Conservation (phyloP, 2,888 invertebrate species). For the Sesamia inferens region DNA sequence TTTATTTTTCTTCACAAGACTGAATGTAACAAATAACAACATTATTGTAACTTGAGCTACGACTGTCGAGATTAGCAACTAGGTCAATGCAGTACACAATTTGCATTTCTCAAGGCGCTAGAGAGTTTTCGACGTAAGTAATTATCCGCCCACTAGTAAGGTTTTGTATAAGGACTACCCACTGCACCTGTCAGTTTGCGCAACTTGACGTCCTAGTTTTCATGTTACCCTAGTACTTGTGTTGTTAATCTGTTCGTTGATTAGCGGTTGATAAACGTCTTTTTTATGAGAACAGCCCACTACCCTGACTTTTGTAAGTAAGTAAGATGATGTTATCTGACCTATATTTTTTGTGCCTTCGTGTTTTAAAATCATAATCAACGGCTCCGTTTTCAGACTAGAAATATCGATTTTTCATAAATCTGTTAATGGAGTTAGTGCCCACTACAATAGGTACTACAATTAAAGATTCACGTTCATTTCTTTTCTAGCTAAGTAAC, state of each 20-base stretch:
- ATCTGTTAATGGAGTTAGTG: too few relatives aligned
- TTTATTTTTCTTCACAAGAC: conserved; percentile 9
- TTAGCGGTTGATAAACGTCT: conserved; percentile 12
- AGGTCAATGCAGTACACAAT: conserved; percentile 65
- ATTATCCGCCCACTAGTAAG: conserved; percentile 53
- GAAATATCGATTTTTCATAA: too few relatives aligned
- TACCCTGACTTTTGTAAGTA: not conserved
- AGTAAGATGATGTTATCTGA: not conserved
- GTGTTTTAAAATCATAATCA: too few relatives aligned
- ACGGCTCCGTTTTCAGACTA: too few relatives aligned
- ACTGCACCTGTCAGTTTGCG: conserved; percentile 46
- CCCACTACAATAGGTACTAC: too few relatives aligned
- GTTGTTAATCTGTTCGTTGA: conserved; percentile 23
- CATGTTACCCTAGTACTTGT: conserved; percentile 45
- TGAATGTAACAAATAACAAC: conserved; percentile 22
- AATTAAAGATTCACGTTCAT: too few relatives aligned
- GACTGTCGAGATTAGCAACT: conserved; percentile 59
- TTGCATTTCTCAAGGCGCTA: conserved; percentile 62
- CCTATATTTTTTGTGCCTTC: not conserved
- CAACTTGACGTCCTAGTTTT: conserved; percentile 50
- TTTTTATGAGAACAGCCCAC: conserved; percentile 9
- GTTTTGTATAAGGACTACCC: conserved; percentile 53
- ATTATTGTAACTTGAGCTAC: conserved; percentile 28
- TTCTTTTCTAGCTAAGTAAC: too few relatives aligned
- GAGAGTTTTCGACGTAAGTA: conserved; percentile 56